Evolutionary conservation across 2,113 vertebrate species (phyloP).

Genomic region (Maccullochella peelii): DNA sequence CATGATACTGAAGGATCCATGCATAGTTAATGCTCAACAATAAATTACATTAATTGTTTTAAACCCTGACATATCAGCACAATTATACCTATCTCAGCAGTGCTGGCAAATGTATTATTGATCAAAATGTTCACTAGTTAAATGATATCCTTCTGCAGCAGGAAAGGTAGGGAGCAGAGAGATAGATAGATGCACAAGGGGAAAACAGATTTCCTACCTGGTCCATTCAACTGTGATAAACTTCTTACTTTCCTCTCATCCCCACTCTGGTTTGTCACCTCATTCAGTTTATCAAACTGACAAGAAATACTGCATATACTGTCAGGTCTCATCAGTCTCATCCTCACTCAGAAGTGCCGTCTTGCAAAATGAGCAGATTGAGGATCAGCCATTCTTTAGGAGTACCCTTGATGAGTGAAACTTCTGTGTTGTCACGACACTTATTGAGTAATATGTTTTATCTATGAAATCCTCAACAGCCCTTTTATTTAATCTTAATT

Average conservation of each 20-base stretch:
- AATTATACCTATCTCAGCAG: constrained; percentile 80
- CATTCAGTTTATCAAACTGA: constrained; percentile 43
- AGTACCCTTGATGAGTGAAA: background rate
- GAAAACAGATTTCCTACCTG: constrained; percentile 42
- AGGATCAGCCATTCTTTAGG: background rate
- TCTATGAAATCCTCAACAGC: background rate
- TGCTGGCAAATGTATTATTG: constrained; percentile 77
- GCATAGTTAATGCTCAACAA: constrained; percentile 56
- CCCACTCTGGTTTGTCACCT: constrained; percentile 38
- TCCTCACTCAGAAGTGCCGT: constrained; percentile 24
- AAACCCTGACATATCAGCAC: constrained; percentile 71
- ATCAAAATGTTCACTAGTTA: constrained; percentile 73
- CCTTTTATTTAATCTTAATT: background rate
- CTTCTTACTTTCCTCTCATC: constrained; percentile 30
- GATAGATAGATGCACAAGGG: constrained; percentile 39
- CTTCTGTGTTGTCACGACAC: background rate
- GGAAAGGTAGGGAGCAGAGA: constrained; percentile 17
- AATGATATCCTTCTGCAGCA: constrained; percentile 62
- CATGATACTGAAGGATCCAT: constrained; percentile 55
- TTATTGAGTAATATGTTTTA: background rate
- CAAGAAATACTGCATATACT: too few relatives aligned
- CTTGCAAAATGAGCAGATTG: constrained; percentile 15
- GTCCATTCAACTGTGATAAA: constrained; percentile 47
- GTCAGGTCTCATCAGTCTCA: too few relatives aligned
- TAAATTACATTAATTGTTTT: constrained; percentile 80